Conservation (phyloP, 2,113 vertebrate species). For the Apodemus speciosus region DNA sequence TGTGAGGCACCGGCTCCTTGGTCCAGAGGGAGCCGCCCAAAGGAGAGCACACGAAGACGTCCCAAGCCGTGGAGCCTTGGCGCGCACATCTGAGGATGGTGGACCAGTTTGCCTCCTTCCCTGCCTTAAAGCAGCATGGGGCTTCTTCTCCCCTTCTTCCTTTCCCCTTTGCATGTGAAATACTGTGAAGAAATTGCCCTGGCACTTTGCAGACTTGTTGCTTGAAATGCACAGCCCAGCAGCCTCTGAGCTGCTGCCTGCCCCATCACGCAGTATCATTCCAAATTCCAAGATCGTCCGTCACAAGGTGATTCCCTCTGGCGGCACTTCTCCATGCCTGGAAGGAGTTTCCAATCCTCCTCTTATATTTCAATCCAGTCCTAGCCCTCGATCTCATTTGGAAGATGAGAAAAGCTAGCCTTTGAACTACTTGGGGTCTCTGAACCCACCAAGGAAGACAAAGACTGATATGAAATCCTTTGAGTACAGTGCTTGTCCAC, state of each 20-base stretch:
- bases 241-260: conserved; percentile 83
- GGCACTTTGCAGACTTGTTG: conserved; percentile 90
- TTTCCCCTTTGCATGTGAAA: conserved; percentile 92
- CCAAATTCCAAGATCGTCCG: conserved; percentile 86
- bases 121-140: conserved; percentile 98
- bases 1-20: conserved; percentile 88
- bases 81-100: conserved; percentile 86
- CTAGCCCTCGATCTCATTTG: conserved; percentile 85
- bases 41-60: conserved; percentile 90
- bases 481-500: conserved; percentile 85
- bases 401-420: conserved; percentile 82
- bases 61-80: conserved; percentile 86
- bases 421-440: conserved; percentile 83
- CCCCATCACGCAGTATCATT: conserved; percentile 87
- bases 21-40: conserved; percentile 82
- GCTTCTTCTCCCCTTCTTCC: conserved; percentile 86
- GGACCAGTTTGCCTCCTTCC: conserved; percentile 93
- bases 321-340: conserved; percentile 86
- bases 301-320: conserved; percentile 82
- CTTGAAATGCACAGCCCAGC: conserved; percentile 88
- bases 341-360: conserved; percentile 85
- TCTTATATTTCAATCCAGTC: conserved; percentile 81
- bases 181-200: conserved; percentile 97
- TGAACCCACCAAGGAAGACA: conserved; percentile 82
- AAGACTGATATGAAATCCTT: conserved; percentile 82